Conservation (phyloP, 2,113 vertebrate genomes). For the Typhlomys cinereus region DNA sequence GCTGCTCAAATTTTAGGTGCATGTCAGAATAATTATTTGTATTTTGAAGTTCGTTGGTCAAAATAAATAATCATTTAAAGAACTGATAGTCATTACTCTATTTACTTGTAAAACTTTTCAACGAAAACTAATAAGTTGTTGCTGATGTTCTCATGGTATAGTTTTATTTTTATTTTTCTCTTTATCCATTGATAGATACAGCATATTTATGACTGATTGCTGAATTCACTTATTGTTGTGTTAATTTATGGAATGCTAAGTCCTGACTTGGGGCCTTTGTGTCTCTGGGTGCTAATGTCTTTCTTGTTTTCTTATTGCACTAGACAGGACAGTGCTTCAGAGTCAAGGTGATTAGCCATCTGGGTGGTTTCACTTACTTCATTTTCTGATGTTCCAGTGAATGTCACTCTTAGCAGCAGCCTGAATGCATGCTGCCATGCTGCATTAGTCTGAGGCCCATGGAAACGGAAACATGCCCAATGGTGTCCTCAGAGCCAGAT, state of each 20-base stretch:
- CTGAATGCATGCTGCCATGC: conserved; percentile 56
- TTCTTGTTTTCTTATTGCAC: conserved; percentile 67
- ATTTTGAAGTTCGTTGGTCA: not conserved
- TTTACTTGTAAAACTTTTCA: not conserved
- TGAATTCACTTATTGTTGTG: not conserved
- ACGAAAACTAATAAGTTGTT: conserved; percentile 30
- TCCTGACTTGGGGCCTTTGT: not conserved
- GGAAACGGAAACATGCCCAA: not conserved
- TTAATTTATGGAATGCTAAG: conserved; percentile 10
- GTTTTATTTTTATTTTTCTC: conserved; percentile 23
- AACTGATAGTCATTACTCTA: not conserved
- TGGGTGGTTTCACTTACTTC: conserved; percentile 36
- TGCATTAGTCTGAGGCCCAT: not conserved
- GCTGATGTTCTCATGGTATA: not conserved
- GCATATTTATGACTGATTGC: not conserved
- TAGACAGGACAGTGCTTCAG: conserved; percentile 79
- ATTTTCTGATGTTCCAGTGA: not conserved
- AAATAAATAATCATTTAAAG: conserved; percentile 12
- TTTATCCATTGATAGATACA: not conserved
- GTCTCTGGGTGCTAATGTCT: conserved; percentile 61
- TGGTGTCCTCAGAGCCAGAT: not conserved
- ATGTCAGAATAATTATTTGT: conserved; percentile 9
- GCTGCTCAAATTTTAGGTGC: conserved; percentile 21
- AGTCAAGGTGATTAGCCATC: conserved; percentile 76
- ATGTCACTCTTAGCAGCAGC: not conserved